Evolutionary conservation across 2,888 invertebrate genomes (phyloP), one percentile per base, ranked within the genome.

Genomic region (Plagiodera versicolora): DNA sequence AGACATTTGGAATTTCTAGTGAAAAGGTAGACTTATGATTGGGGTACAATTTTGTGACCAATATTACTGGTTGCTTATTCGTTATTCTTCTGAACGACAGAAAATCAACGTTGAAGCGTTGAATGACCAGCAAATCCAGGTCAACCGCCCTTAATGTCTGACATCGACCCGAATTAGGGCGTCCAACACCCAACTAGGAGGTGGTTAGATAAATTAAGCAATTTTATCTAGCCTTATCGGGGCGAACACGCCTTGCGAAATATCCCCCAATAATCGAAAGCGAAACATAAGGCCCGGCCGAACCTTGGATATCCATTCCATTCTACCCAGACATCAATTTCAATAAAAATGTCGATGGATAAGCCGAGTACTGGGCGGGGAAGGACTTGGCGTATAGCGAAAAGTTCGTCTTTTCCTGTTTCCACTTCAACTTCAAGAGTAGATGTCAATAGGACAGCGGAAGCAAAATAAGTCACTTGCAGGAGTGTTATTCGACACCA

Each of bases 251-350:
- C 66, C 61, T 56, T 61, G 58, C 62, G 60, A 58, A 67, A 65
- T 55, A 63, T 60, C 73, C 69, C 70, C 66, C 63, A 65, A 73
- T 77, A 75, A 77, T 76, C 75, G 74, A 71, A 70, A 68, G 58
- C 71, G 74, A 71, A 74, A 73, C 69, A 70, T 71, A 69, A 70
- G 70, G 74, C 73, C 72, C 71, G 70, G 68, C 64, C 67, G 73
- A 75, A 72, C 73, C 71, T 68, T 67, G 69, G 70, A 74, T 75
- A 75, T 75, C 75, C 73, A 74, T 76, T 76, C 73, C 70, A 74
- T 76, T 76, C 73, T 70, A 70, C 67, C 67, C 73, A 75, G 75
- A 74, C 77, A 76, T 77, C 75, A 76, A 77, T 77, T 77, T 76
- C 75, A 76, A 77, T 77, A 76, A 76, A 76, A 75, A 74, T 72